These are phyloP conservation scores for Hippocampus comes DNA, from an alignment of 2,113 vertebrate genomes.

Conservation along the genomic window DNA sequence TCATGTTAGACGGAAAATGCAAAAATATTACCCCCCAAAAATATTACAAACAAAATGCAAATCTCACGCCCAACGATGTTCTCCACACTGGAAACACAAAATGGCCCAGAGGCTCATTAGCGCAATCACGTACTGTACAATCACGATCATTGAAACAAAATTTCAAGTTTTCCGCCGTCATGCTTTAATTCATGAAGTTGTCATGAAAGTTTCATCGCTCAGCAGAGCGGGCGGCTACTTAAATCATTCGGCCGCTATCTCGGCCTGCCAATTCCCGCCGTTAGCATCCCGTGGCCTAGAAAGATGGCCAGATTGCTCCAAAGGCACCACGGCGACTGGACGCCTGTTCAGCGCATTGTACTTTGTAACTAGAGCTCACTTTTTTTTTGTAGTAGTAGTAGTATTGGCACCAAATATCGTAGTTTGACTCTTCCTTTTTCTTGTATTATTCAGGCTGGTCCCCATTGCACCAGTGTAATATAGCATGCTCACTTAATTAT, in stretches of 20 bases:
- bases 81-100: conserved; percentile 33
- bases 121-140: conserved; percentile 73
- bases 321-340: conserved; percentile 56
- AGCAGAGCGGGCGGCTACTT: conserved; percentile 58
- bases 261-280: conserved; percentile 64
- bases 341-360: conserved; percentile 61
- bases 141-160: conserved; percentile 72
- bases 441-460: conserved; percentile 58
- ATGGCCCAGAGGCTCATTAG: conserved; percentile 63
- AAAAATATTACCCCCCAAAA: background rate
- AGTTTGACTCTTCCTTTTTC: conserved; percentile 27
- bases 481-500: conserved; percentile 61
- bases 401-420: conserved; percentile 37
- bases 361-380: conserved; percentile 47
- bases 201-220: conserved; percentile 73
- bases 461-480: conserved; percentile 54
- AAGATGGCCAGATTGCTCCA: conserved; percentile 69
- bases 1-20: too few species aligned
- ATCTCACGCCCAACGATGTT: background rate
- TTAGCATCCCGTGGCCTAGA: conserved; percentile 63
- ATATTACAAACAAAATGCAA: background rate
- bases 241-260: conserved; percentile 63
- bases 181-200: conserved; percentile 73
- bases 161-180: conserved; percentile 64
- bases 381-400: conserved; percentile 8